A percentile compares a stretch with the other conserved stretches of the same genome.
phyloP scores from a whole-genome alignment of 2,888 invertebrate genomes.

The Lumbricus terrestris region DNA sequence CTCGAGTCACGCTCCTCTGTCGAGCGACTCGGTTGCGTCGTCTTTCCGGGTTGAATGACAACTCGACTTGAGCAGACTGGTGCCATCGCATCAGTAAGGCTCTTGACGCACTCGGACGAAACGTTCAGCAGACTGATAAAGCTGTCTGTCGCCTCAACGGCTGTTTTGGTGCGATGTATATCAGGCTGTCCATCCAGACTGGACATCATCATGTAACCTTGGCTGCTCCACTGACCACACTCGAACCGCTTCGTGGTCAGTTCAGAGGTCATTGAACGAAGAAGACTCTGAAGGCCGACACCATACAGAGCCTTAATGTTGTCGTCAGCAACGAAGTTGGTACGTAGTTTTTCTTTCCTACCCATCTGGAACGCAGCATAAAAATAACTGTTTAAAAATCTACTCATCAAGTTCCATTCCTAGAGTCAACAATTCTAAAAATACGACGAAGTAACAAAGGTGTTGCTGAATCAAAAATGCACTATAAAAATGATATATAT shows the following conservation, averaged over 20 bases:
- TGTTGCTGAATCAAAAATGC: not conserved
- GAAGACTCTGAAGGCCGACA: not conserved
- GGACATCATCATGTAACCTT: not conserved
- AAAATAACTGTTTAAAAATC: not conserved
- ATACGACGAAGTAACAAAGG: not conserved
- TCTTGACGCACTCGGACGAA: not conserved
- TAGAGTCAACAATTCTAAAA: not conserved
- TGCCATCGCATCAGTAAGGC: not conserved
- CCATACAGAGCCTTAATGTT: not conserved
- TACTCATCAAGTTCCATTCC: not conserved
- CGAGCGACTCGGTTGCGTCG: not conserved
- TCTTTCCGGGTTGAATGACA: not conserved
- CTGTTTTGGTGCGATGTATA: not conserved
- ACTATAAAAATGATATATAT: not conserved
- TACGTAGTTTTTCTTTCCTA: not conserved
- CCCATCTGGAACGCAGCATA: not conserved
- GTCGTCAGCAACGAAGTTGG: not conserved
- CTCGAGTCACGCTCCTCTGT: not conserved
- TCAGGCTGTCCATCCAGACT: not conserved
- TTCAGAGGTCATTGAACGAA: not conserved
- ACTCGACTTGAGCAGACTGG: not conserved
- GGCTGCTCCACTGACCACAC: not conserved
- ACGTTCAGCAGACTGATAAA: not conserved
- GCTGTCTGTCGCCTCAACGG: not conserved
- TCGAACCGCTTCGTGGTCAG: not conserved